phyloP scores from a whole-genome alignment of 1,140 invertebrate species.

The Asbolus verrucosus region DNA sequence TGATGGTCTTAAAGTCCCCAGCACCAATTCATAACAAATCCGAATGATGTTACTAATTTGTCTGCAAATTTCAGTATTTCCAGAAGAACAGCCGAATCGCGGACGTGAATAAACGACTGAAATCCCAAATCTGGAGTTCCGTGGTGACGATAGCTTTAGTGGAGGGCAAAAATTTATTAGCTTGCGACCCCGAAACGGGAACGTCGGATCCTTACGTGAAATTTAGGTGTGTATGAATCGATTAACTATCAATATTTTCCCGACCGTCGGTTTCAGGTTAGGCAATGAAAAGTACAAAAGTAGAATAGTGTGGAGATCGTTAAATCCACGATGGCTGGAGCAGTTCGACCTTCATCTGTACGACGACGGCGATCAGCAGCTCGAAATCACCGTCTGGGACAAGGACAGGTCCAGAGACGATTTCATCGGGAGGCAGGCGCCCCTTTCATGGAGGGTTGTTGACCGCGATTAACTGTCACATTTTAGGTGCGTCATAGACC shows the following conservation, averaged over 20 bases:
- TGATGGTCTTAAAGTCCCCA: too few relatives aligned
- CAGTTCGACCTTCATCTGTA: slow-evolving; percentile 98
- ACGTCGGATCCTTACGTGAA: slow-evolving; percentile 96
- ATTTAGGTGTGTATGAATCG: slow-evolving; percentile 80
- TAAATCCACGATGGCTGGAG: slow-evolving; percentile 93
- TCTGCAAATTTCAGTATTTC: slow-evolving; percentile 83
- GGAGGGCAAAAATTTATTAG: slow-evolving; percentile 90
- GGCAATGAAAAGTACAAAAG: slow-evolving; percentile 99
- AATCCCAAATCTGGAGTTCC: slow-evolving; percentile 94
- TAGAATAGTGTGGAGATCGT: slow-evolving; percentile 87
- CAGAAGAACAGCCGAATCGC: slow-evolving; percentile 80
- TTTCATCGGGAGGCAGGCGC: slow-evolving; percentile 82
- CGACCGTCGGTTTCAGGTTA: slow-evolving; percentile 73
- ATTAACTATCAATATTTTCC: too few relatives aligned
- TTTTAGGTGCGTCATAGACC: slow-evolving; percentile 85
- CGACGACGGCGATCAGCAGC: slow-evolving; percentile 86
- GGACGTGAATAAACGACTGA: slow-evolving; percentile 83
- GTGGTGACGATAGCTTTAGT: slow-evolving; percentile 96
- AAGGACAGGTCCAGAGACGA: slow-evolving; percentile 89
- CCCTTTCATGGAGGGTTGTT: slow-evolving; percentile 26
- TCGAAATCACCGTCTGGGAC: slow-evolving; percentile 93
- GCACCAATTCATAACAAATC: too few relatives aligned
- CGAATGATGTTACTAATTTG: slow-evolving; percentile 18
- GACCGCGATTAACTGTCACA: slow-evolving; percentile 11
- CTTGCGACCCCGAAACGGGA: slow-evolving; percentile 89